phyloP scores from a whole-genome alignment of 2,888 invertebrate genomes.

The Xestoiulus laeticollis region DNA sequence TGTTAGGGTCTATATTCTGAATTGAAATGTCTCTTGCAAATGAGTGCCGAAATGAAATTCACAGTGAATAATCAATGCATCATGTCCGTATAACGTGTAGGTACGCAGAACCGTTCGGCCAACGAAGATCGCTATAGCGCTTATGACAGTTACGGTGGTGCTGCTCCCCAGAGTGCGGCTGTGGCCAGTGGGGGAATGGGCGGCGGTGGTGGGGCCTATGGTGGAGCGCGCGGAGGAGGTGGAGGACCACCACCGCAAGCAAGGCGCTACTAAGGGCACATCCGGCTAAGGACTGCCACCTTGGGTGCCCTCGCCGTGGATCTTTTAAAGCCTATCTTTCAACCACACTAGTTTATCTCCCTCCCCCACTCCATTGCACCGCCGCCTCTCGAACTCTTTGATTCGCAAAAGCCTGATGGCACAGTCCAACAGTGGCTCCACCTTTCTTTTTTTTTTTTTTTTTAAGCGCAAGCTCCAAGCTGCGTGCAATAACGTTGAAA shows the following conservation, averaged over 20 bases:
- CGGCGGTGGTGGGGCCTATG: conserved; percentile 42
- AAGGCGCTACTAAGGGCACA: conserved; percentile 43
- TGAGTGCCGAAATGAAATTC: conserved; percentile 21
- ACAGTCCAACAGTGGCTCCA: not conserved
- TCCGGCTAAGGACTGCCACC: not conserved
- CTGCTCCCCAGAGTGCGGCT: conserved; percentile 40
- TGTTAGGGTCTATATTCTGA: not conserved
- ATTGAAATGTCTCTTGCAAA: conserved; percentile 17
- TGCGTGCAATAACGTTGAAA: not conserved
- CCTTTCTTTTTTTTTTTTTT: not conserved
- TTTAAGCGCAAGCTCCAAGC: not conserved
- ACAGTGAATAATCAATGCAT: conserved; percentile 14
- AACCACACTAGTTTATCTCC: not conserved
- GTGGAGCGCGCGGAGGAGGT: conserved; percentile 43
- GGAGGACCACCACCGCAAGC: conserved; percentile 44
- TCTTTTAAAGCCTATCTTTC: conserved; percentile 4
- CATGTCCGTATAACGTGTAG: conserved; percentile 46
- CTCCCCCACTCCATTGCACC: conserved; percentile 27
- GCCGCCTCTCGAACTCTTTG: not conserved
- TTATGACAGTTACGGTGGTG: conserved; percentile 50
- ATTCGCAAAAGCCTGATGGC: conserved; percentile 29
- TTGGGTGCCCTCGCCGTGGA: not conserved
- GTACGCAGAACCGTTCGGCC: conserved; percentile 45
- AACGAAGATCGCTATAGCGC: conserved; percentile 44
- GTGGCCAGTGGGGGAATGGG: conserved; percentile 20